Base-by-base conservation (phyloP, 2,888 invertebrate genomes). In the Drosophila mimetica region DNA sequence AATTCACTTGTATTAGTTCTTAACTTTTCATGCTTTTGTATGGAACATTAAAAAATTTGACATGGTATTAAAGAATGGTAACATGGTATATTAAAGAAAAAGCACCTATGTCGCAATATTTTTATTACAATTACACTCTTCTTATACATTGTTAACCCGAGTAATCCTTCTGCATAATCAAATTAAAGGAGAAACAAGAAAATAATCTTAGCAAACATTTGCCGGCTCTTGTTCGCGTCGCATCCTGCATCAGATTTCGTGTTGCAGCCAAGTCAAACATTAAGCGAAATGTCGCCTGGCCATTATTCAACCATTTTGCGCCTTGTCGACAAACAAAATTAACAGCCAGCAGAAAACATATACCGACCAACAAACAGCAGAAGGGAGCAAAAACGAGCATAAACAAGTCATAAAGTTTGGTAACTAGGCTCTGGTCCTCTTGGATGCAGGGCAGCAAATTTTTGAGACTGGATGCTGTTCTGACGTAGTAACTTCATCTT, bases 271-370 rank as follows among this genome's bases (percentile, higher is more conserved):
- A 61, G 64, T 48, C 54, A 51, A 72, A 76, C 58, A 79, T 76
- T 54, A 57, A 61, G 71, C 65, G 71, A 77, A 77, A 77, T 77
- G 75, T 63, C 46, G 55, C 34, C 42, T n/a, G 39, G 48, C 52
- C 80, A 65, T 80, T 74, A 86, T 74, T 86, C 67, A 79, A 65
- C 84, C 66, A 71, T 80, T 86, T 83, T 59, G 63, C 39, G 47
- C 34, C 66, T 50, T 55, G 70, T 71, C 70, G 36, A 44, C 70
- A 64, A 71, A 58, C 71, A 71, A 73, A 64, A 70, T 70, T 54
- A 63, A 63, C 48, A 65, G 67, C 67, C 53, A 67, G 54, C 67
- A 18, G 69, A 51, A 46, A 52, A 37, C 67, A 67, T 34, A 22
- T 28, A 66, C 67, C 42, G 36, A 9, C 50, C 50, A 32, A 30